These are phyloP conservation scores for Tringa solitaria DNA, from an alignment of 2,113 vertebrate species.

Conservation along the genomic window DNA sequence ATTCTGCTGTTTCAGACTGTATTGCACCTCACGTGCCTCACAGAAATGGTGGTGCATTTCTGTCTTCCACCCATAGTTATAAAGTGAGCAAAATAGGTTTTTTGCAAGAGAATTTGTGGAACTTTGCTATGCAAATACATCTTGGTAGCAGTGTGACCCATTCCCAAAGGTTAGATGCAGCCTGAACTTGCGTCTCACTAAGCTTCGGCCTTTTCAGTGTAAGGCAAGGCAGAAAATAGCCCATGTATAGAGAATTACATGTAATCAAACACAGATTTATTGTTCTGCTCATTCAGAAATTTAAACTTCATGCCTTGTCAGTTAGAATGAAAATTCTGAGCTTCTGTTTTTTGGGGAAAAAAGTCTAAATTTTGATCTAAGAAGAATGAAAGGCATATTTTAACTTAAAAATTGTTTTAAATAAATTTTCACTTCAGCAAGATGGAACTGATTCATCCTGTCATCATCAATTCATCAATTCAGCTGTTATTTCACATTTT, in stretches of 20 bases:
- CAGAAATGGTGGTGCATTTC: neutral
- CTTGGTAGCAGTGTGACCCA: neutral
- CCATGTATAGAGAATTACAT: neutral
- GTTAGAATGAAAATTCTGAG: neutral
- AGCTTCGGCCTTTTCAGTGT: neutral
- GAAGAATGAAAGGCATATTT: neutral
- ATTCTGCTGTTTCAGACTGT: neutral
- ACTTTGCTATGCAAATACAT: neutral
- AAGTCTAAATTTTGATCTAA: neutral
- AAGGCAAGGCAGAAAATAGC: neutral
- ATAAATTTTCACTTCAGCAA: neutral
- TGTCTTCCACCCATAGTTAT: neutral
- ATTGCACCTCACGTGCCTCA: neutral
- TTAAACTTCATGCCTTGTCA: neutral
- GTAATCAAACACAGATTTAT: neutral
- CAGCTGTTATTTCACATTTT: neutral
- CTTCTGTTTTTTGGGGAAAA: rapidly evolving
- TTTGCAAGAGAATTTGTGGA: neutral
- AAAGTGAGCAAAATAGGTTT: neutral
- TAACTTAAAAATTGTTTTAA: neutral
- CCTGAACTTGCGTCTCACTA: neutral
- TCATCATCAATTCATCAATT: neutral
- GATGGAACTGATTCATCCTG: neutral
- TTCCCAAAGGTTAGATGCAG: neutral
- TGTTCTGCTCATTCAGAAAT: neutral